These are phyloP conservation scores for Chymomyza costata DNA, from an alignment of 1,140 invertebrate species.

Conservation along the genomic window DNA sequence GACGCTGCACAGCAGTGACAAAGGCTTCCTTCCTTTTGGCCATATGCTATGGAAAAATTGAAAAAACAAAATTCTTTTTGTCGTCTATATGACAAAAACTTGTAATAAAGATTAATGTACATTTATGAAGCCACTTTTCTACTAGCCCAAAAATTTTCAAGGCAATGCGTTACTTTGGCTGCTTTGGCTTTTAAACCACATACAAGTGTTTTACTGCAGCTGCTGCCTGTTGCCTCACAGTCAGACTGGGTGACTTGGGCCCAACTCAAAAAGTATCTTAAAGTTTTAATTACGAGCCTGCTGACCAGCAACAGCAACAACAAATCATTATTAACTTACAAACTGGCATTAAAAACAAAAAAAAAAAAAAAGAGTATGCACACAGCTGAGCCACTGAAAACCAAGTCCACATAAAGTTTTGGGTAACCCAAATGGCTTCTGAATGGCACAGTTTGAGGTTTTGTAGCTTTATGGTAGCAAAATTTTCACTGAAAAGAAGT, in stretches of 20 bases:
- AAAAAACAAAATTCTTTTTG: no score
- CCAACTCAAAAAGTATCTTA: constrained; percentile 65
- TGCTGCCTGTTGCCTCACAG: constrained; percentile 17
- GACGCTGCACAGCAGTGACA: constrained; percentile 52
- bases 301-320: constrained; percentile 51
- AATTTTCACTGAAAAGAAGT: no score
- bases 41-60: no score
- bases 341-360: constrained; percentile 34
- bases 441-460: no score
- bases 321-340: constrained; percentile 67
- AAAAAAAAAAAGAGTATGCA: constrained; percentile 17
- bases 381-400: constrained; percentile 38
- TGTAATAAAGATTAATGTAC: constrained; percentile 70
- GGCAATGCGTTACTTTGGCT: constrained; percentile 41
- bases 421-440: not conserved
- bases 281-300: constrained; percentile 68
- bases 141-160: constrained; percentile 14
- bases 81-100: constrained; percentile 60
- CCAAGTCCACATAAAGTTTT: constrained; percentile 22
- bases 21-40: constrained; percentile 40
- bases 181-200: constrained; percentile 23
- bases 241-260: constrained; percentile 7
- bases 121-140: constrained; percentile 20
- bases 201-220: constrained; percentile 30
- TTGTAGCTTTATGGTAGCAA: no score